Conservation (phyloP, 1,140 invertebrate genomes). For the Trinorchestia longiramus region DNA sequence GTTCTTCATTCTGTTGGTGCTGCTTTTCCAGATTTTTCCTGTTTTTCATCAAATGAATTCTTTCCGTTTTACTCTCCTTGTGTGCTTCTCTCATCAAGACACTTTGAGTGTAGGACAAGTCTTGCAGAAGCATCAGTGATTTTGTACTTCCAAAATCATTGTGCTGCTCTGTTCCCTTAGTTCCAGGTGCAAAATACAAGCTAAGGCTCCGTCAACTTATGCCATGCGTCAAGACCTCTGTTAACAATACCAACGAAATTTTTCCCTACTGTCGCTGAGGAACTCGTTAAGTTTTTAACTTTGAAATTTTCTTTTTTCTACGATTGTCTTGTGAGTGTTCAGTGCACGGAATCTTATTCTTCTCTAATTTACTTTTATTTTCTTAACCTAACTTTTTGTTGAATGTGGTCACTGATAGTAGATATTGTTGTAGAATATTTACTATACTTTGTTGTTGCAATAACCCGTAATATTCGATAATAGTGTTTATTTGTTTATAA, state of each 20-base stretch:
- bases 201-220: neutral
- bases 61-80: neutral
- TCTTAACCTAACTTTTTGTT: conserved; percentile 13
- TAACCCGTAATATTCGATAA: conserved; percentile 28
- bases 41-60: neutral
- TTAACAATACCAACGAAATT: neutral
- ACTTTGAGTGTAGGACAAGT: neutral
- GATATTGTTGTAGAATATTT: conserved; percentile 46
- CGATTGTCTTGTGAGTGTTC: neutral
- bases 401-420: conserved; percentile 26
- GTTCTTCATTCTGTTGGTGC: conserved; percentile 14
- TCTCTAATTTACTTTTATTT: neutral
- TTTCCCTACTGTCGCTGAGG: neutral
- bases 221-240: neutral
- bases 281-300: neutral
- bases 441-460: conserved; percentile 46
- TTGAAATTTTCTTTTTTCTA: neutral
- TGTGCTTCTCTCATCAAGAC: neutral
- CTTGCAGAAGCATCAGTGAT: neutral
- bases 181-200: neutral
- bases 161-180: no score
- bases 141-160: neutral
- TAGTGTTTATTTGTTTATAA: conserved; percentile 5
- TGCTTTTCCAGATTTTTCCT: neutral
- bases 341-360: neutral